A percentile compares a stretch with the other conserved stretches of the same genome.
These are phyloP conservation scores for Reticulitermes lucifugus DNA, from an alignment of 2,888 invertebrate species.

Conservation along the genomic window DNA sequence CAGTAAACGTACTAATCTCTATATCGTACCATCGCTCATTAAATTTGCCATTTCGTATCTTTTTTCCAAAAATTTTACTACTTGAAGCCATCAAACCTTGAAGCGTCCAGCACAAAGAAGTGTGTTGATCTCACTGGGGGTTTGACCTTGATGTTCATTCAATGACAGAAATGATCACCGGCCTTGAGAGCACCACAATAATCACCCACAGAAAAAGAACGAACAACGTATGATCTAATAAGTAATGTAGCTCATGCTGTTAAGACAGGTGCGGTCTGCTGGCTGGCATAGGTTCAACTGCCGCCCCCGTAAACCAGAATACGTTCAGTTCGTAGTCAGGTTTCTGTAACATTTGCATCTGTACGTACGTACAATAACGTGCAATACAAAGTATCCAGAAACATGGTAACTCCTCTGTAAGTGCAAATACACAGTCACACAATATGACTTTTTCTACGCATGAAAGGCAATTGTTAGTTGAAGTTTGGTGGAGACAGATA, in stretches of 20 bases:
- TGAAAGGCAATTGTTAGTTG: too few relatives aligned
- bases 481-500: too few relatives aligned
- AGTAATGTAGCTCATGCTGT: neutral
- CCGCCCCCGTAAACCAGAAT: neutral
- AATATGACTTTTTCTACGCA: too few relatives aligned
- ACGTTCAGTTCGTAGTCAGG: neutral
- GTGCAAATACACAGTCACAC: too few relatives aligned
- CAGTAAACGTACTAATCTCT: too few relatives aligned
- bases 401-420: too few relatives aligned
- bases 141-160: neutral
- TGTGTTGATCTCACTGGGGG: neutral
- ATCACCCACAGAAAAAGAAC: neutral
- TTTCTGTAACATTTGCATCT: neutral
- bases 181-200: neutral
- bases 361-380: too few relatives aligned
- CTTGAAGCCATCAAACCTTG: neutral
- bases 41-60: too few relatives aligned
- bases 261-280: neutral
- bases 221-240: slow-evolving; percentile 2
- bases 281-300: neutral
- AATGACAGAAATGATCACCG: neutral
- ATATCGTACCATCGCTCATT: too few relatives aligned
- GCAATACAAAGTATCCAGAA: too few relatives aligned
- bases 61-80: too few relatives aligned
- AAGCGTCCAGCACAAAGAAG: neutral